These are phyloP conservation scores for Sebastes nivosus DNA, from an alignment of 2,797 vertebrate genomes.

Conservation along the genomic window DNA sequence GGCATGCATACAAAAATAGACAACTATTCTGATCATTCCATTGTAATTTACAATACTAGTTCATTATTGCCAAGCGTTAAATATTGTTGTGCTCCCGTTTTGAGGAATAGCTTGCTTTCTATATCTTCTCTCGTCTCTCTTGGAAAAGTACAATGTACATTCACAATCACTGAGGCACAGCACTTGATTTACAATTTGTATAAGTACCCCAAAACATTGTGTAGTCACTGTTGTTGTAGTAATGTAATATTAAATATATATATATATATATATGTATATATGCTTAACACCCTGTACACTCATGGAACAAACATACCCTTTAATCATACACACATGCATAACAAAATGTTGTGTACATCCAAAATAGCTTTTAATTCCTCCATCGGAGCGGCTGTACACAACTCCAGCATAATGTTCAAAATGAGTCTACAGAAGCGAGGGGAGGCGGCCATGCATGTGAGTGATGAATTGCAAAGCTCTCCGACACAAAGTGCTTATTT, in stretches of 20 bases:
- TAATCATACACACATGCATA: conserved; percentile 72
- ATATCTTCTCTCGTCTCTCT: conserved; percentile 37
- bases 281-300: conserved; percentile 69
- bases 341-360: conserved; percentile 67
- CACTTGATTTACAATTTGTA: conserved; percentile 76
- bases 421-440: conserved; percentile 38
- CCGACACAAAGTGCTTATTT: conserved; percentile 63
- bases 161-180: conserved; percentile 83
- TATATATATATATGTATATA: conserved; percentile 3
- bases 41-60: conserved; percentile 75
- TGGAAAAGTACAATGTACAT: conserved; percentile 76
- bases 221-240: conserved; percentile 54
- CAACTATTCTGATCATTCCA: conserved; percentile 78
- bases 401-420: conserved; percentile 58
- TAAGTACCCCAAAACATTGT: conserved; percentile 71
- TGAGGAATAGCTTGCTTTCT: conserved; percentile 57
- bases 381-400: conserved; percentile 44
- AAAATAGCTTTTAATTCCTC: conserved; percentile 52
- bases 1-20: conserved; percentile 90
- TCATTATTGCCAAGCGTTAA: conserved; percentile 80
- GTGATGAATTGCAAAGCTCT: conserved; percentile 49
- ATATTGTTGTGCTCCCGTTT: conserved; percentile 51
- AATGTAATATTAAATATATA: conserved; percentile 69
- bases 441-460: conserved; percentile 68
- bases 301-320: conserved; percentile 55